phyloP scores from a whole-genome alignment of 2,888 invertebrate genomes.

The Nomada fucata region DNA sequence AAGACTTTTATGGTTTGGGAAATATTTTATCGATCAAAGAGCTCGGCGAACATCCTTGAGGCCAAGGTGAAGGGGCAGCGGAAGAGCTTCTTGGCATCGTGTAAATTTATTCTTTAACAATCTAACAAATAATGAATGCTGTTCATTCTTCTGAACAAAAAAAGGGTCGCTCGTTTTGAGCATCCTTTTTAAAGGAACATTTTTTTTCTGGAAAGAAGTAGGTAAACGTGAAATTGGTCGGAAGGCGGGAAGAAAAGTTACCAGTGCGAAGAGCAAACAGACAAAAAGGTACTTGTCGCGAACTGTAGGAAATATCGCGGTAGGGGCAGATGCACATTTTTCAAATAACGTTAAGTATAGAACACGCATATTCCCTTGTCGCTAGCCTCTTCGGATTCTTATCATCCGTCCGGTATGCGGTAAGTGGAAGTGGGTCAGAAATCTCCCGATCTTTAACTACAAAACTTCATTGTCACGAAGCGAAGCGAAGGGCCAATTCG shows the following conservation, averaged over 20 bases:
- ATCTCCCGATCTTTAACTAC: slow-evolving; percentile 50
- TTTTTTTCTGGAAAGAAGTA: neutral
- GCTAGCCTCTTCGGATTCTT: slow-evolving; percentile 21
- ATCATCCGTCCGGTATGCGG: slow-evolving; percentile 40
- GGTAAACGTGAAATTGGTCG: slow-evolving; percentile 25
- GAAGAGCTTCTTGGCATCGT: neutral
- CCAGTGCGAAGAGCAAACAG: slow-evolving; percentile 10
- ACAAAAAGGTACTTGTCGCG: neutral
- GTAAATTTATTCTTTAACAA: neutral
- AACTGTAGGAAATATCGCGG: slow-evolving; percentile 1
- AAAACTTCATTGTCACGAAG: slow-evolving; percentile 44
- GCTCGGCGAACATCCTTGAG: neutral
- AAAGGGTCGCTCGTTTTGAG: neutral
- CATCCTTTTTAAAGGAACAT: neutral
- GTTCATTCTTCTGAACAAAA: neutral
- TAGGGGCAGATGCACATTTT: slow-evolving; percentile 7
- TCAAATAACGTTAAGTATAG: neutral
- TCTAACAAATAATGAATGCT: neutral
- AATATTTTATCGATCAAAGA: slow-evolving; percentile 31
- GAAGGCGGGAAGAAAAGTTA: neutral
- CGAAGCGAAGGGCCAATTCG: slow-evolving; percentile 13
- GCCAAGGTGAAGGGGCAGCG: neutral
- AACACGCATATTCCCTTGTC: slow-evolving; percentile 26
- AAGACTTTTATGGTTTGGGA: slow-evolving; percentile 24
- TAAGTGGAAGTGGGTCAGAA: slow-evolving; percentile 59